Evolutionary conservation across 2,888 invertebrate species (phyloP), one percentile per base, ranked within the genome.

Genomic region (Entomobrya multifasciata): DNA sequence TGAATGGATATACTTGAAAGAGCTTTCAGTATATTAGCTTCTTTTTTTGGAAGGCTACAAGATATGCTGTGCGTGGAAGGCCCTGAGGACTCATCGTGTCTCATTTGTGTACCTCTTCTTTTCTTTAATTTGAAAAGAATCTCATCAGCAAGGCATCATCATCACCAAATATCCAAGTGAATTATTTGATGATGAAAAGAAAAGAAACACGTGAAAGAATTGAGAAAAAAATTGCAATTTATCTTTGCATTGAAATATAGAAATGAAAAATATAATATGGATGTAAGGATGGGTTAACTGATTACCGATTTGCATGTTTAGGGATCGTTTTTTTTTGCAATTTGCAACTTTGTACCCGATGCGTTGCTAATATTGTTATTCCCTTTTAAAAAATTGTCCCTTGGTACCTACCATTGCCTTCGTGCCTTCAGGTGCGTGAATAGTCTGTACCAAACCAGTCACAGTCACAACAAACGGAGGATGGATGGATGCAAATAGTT

Each of bases 41-140:
- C 55, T 55, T 52, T 57, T 47, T 70, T 72, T 72, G 72, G 72
- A 72, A 72, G 49, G 72, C 47, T 72, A 72, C 49, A 47, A 25
- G 49, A 85, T 80, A 72, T 41, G 72, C 52, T 80, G 74, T 74
- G 74, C 79, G 60, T 77, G 72, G 70, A 78, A 72, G 85, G 72
- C 85, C 85, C 86, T 80, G 65, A 86, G 86, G 86, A 86, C 60
- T 79, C 25, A 52, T 86, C 86, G 74, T 86, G 86, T 86, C 80
- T 79, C 86, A 86, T 86, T 86, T 74, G 79, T 72, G 72, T 74
- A 80, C 36, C 27, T 55, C 47, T 57, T 60, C 47, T 72, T 47
- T 49, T 57, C 49, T 60, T 82, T 47, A 41, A 72, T 72, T 60
- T 82, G 60, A 82, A 82, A 70, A 81, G 55, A n/a, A 62, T 65